Base-by-base conservation (phyloP, 2,113 vertebrate genomes). In the Pseudonaja textilis region DNA sequence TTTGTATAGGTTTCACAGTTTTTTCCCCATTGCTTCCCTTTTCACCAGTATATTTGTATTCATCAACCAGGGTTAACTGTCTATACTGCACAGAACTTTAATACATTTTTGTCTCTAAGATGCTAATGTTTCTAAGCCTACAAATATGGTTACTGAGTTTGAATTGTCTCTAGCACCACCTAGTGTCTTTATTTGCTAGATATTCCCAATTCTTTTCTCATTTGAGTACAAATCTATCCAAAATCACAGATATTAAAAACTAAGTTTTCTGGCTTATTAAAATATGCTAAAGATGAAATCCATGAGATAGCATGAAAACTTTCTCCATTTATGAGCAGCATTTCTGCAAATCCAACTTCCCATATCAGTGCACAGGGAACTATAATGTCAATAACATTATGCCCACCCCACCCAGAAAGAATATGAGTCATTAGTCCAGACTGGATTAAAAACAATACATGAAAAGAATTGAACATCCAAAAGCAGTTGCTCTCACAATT, bases 131-230 rank as follows among this genome's bases (percentile, higher is more conserved):
- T 39, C 0, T 47, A 86, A 26, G 25, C 23, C 47, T 23, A 42
- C 34, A 42, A 81, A 81, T 39, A 39, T 39, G 11, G 12, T 16
- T 45, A 64, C 34, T 56, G 23, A 55, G 64, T 86, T 25, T 64
- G 69, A 61, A 3, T 59, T 64, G 88, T 90, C 56, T 86, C 74
- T 87, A 64, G 81, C 85, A 87, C 92, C 92, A 87, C 22, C 92
- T 90, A 93, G 74, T 93, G 92, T 23, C 42, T 64, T 86, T 39
- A 25, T 64, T 52, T 25, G 9, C 2, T 64, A 42, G 22, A 5
- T 42, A 50, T 87, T 81, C 18, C 18, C 34, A 81, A 22, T 81
- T 42, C 34, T 42, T 42, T 81, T 39, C 7, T 81, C 34, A 39
- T 81, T 81, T 42, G 34, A 81, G 6, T 42, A 39, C 22, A 89